Evolutionary conservation across 1,140 invertebrate species (phyloP), one percentile per base, ranked within the genome.

Genomic region (Drosophila triauraria): DNA sequence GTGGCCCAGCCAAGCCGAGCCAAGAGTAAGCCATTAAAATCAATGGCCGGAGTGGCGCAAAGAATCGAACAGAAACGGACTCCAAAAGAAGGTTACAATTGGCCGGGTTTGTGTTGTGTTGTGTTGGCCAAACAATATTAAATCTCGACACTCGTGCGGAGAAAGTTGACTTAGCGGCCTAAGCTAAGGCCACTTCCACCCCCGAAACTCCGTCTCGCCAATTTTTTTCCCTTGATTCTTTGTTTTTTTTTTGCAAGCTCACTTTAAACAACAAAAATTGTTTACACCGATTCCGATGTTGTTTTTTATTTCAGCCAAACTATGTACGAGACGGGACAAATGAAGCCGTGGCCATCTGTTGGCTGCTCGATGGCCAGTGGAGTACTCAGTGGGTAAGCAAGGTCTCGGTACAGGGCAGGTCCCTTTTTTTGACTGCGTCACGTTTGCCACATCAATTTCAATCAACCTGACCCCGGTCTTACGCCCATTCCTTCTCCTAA

Each of bases 101-200:
- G 62, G 32, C 61, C 20, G 53, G 13, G 20, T n/a, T 40, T 58
- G 61, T 78, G 62, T 70, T 59, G 72, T 80, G 64, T 35, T 35
- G 32, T 30, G 5, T 38, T 77, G 76, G 63, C 68, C 82, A 88
- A 84, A 84, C 80, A 87, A 84, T 84, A 88, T 87, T 87, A 87
- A 87, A 84, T 88, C 84, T 75, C 84, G 83, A 80, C 85, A 88
- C 84, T 88, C 84, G 84, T 70, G 80, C 81, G 69, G 84, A 88
- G 84, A 87, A 87, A 87, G 84, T 90, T 88, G 74, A 71, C 75
- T 79, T 81, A 58, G 60, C 47, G 82, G 64, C 71, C 84, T 83
- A 83, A 77, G 76, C 79, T 78, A 74, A 67, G 67, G 61, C 63
- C 60, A 67, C 59, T 48, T 61, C 58, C 51, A 56, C 23, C n/a